Percentiles rank a stretch among this genome's conserved stretches.
Evolutionary conservation across 2,888 invertebrate species (phyloP).

Genomic region (Clostera curtula): DNA sequence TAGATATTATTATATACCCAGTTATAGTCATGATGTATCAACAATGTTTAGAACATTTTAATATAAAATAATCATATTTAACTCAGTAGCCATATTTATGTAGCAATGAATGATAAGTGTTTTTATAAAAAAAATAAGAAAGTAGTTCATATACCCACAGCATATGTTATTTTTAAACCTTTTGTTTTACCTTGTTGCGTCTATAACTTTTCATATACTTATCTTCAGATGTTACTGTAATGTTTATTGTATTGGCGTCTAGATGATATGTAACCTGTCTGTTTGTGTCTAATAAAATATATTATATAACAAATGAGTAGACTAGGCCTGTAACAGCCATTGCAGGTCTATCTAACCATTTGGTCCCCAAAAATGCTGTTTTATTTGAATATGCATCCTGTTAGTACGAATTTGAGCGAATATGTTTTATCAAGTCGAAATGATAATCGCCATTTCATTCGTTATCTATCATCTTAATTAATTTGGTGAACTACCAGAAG

Average conservation of each 20-base stretch:
- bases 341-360: slow-evolving; percentile 53
- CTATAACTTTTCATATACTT: slow-evolving; percentile 20
- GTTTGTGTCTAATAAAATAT: slow-evolving; percentile 21
- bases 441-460: too few relatives aligned
- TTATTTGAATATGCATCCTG: too few relatives aligned
- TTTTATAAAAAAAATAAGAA: slow-evolving; percentile 60
- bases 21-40: too few relatives aligned
- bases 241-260: slow-evolving; percentile 16
- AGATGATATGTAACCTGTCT: slow-evolving; percentile 21
- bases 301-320: slow-evolving; percentile 52
- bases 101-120: slow-evolving; percentile 52
- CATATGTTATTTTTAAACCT: slow-evolving; percentile 15
- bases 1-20: too few relatives aligned
- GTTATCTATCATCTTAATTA: too few relatives aligned
- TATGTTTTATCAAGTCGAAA: too few relatives aligned
- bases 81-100: neutral
- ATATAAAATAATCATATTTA: too few relatives aligned
- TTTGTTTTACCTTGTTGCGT: slow-evolving; percentile 14
- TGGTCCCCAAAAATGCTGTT: slow-evolving; percentile 34
- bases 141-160: slow-evolving; percentile 65
- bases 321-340: slow-evolving; percentile 63
- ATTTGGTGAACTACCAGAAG: too few relatives aligned
- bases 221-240: slow-evolving; percentile 20
- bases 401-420: too few relatives aligned
- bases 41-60: too few relatives aligned